Evolutionary conservation across 2,888 invertebrate genomes (phyloP), one percentile per base, ranked within the genome.

Genomic region (Drosophila nigricruria): DNA sequence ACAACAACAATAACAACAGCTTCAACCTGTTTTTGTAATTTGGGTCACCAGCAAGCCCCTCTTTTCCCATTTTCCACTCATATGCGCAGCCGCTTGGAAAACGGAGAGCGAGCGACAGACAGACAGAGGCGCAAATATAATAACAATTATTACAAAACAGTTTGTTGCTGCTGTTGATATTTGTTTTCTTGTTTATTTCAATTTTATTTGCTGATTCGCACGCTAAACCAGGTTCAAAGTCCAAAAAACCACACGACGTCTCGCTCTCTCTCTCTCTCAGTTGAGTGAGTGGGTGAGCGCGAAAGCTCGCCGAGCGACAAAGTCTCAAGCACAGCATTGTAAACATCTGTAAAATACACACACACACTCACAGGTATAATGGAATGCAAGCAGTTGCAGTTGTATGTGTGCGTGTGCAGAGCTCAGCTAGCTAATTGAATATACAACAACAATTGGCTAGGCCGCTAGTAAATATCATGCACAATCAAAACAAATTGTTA

Each of bases 181-280:
- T 81, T 34, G 16, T 67, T 57, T 73, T 45, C 45, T 67, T 67
- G 20, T 43, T 72, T 73, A 70, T 70, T 71, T 61, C 23, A 54
- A 43, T 57, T 74, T 69, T 53, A 42, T 64, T 82, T 68, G 65
- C 40, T 67, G 73, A 70, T 60, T 80, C 70, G 69, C 69, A 68
- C 67, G 76, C 67, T 69, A 59, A 73, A 56, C 70, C 57, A 57
- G 73, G 89, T 89, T 80, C 86, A 87, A 87, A 87, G 86, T 87
- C 88, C 88, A 82, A 66, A 70, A 70, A 50, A 32, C 8, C 38
- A 59, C 53, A 65, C 69, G 65, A 70, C 57, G 56, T 64, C 70
- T 65, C 42, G 63, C 30, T 30, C 30, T 1, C 30, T 30, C 30
- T 1, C 30, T 30, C 70, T 72, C 64, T 65, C 59, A 54, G 67